Evolutionary conservation across 1,140 invertebrate species (phyloP), one percentile per base, ranked within the genome.

Genomic region (Drosophila fuyamai): DNA sequence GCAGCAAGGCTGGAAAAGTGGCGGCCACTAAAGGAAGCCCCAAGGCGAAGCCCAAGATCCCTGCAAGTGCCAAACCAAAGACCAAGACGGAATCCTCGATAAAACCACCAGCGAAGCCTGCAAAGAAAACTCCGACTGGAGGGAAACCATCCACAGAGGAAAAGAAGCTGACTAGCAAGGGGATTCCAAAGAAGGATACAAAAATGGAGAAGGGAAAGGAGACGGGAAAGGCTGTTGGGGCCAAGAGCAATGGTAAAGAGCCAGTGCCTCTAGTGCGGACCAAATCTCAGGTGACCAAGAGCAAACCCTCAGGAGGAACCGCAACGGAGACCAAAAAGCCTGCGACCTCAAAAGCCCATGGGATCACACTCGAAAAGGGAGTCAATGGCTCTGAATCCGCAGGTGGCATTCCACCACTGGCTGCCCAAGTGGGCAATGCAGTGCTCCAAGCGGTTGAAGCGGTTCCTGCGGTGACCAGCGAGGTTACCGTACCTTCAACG

Each of bases 51-150:
- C 36, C 63, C n/a, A 88, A 72, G 35, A 72, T 81, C 72, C 48
- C 84, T 51, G 76, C 73, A 86, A 92, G 91, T 92, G 91, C 91
- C 91, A 92, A 92, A 91, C n/a, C 73, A 29, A 70, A 70, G 56
- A 16, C 55, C 43, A 75, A 71, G 14, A 60, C 36, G 7, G 77
- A 72, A 43, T 48, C 51, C 8, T 18, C 18, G 13, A 13, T 40
- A 8, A 77, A 71, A 51, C 57, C 60, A 13, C 40, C 51, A 9
- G 56, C 41, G 0, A 79, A 58, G 32, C 35, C 36, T 13, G 36
- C 16, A 1, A 56, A 73, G 35, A 51, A 67, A 48, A 36, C 10
- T 3, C 12, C n/a, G 3, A 10, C 18, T 14, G 43, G n/a, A 48
- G 43, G 1, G 13, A 58, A 71, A 8, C 44, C 44, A 29, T 8